Evolutionary conservation across 2,888 invertebrate genomes (phyloP).

Genomic region (Drosophila tripunctata): DNA sequence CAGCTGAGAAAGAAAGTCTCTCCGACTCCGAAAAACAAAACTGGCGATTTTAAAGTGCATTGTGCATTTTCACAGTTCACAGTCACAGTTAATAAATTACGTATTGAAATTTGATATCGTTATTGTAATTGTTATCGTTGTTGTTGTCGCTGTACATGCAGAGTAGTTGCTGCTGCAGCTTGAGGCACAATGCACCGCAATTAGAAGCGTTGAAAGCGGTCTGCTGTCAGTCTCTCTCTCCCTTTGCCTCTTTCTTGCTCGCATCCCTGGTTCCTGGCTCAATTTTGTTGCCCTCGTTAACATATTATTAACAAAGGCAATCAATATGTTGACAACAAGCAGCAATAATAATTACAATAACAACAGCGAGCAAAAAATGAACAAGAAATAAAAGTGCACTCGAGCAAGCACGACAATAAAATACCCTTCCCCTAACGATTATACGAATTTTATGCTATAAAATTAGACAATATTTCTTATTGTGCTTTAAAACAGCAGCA

Average conservation of each 20-base stretch:
- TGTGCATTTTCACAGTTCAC: constrained; percentile 32
- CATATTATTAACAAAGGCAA: constrained; percentile 50
- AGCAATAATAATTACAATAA: constrained; percentile 55
- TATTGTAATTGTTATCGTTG: constrained; percentile 1
- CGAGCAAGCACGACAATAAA: too few relatives aligned
- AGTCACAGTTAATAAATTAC: constrained; percentile 63
- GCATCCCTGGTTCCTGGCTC: constrained; percentile 17
- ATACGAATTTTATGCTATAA: too few relatives aligned
- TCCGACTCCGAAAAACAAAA: constrained; percentile 1
- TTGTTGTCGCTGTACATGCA: background rate
- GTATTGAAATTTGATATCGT: constrained; percentile 66
- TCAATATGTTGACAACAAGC: constrained; percentile 71
- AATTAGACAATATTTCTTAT: too few relatives aligned
- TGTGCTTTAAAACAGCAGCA: too few relatives aligned
- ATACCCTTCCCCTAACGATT: too few relatives aligned
- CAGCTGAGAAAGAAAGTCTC: constrained; percentile 25
- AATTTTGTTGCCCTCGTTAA: constrained; percentile 18
- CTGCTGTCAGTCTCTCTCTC: background rate
- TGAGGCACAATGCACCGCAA: constrained; percentile 65
- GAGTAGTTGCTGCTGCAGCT: constrained; percentile 9
- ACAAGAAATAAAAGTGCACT: background rate
- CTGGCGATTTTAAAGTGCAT: constrained; percentile 60
- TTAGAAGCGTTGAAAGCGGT: constrained; percentile 45
- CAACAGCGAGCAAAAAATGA: constrained; percentile 23
- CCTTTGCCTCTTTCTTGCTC: background rate